phyloP scores from a whole-genome alignment of 2,888 invertebrate genomes.

The Eilema griseolum region DNA sequence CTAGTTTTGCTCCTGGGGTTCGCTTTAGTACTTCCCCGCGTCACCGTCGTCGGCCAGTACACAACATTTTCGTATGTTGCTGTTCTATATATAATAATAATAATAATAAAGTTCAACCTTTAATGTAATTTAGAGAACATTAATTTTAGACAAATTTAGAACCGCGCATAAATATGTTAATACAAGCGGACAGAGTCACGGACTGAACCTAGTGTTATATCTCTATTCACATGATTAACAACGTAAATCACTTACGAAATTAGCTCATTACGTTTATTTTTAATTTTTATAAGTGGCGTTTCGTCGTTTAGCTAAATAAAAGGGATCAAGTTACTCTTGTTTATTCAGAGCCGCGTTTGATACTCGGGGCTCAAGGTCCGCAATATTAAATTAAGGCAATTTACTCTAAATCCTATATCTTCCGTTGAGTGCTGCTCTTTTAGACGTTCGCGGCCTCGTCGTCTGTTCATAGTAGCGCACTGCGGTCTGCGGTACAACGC shows the following conservation, averaged over 20 bases:
- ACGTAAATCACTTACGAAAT: background rate
- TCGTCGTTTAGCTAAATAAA: conserved; percentile 29
- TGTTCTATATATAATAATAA: too few relatives aligned
- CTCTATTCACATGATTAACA: background rate
- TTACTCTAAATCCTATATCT: conserved; percentile 26
- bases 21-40: too few relatives aligned
- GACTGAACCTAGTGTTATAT: too few relatives aligned
- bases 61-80: too few relatives aligned
- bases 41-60: too few relatives aligned
- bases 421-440: conserved; percentile 27
- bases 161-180: too few relatives aligned
- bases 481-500: conserved; percentile 44
- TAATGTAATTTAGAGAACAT: too few relatives aligned
- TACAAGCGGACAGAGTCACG: too few relatives aligned
- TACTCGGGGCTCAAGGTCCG: conserved; percentile 20
- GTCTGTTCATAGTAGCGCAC: conserved; percentile 28
- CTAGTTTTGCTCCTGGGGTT: too few relatives aligned
- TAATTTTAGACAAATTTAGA: too few relatives aligned
- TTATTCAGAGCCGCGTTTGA: conserved; percentile 23
- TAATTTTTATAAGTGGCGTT: background rate
- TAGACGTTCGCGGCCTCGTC: background rate
- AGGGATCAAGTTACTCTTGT: conserved; percentile 38
- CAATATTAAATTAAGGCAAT: conserved; percentile 36
- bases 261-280: background rate
- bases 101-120: too few relatives aligned